These are phyloP conservation scores for Onchidella celtica DNA, from an alignment of 2,888 invertebrate genomes.

Conservation along the genomic window DNA sequence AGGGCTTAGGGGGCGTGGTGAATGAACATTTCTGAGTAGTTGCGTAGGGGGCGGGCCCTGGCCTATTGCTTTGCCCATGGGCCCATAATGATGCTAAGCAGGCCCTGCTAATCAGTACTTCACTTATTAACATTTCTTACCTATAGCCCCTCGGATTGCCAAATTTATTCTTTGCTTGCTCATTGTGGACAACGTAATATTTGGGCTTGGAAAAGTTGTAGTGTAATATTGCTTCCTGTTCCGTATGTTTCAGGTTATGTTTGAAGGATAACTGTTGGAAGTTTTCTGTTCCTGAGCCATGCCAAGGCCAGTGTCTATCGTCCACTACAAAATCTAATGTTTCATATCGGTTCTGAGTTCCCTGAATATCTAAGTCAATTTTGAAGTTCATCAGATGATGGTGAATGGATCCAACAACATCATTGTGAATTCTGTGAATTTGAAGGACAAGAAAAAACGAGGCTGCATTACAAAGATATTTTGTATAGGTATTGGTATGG, in stretches of 20 bases:
- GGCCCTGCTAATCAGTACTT: no score
- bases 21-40: no score
- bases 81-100: no score
- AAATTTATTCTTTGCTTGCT: conserved; percentile 57
- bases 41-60: no score
- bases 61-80: no score
- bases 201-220: conserved; percentile 69
- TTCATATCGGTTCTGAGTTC: conserved; percentile 63
- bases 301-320: conserved; percentile 54
- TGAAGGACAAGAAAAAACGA: no score
- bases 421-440: conserved; percentile 51
- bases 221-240: conserved; percentile 62
- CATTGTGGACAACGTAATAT: conserved; percentile 63
- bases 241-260: conserved; percentile 56
- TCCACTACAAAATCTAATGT: conserved; percentile 60
- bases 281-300: conserved; percentile 1
- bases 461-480: no score
- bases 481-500: no score
- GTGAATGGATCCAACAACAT: conserved; percentile 60
- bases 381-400: conserved; percentile 68
- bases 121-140: conserved; percentile 44
- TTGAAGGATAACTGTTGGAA: conserved; percentile 58
- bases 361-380: conserved; percentile 65
- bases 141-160: conserved; percentile 62
- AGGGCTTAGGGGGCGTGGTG: background rate